A percentile compares a stretch with the other conserved stretches of the same genome.
These are phyloP conservation scores for Pteropus alecto DNA, from an alignment of 2,113 vertebrate genomes.

Conservation along the genomic window DNA sequence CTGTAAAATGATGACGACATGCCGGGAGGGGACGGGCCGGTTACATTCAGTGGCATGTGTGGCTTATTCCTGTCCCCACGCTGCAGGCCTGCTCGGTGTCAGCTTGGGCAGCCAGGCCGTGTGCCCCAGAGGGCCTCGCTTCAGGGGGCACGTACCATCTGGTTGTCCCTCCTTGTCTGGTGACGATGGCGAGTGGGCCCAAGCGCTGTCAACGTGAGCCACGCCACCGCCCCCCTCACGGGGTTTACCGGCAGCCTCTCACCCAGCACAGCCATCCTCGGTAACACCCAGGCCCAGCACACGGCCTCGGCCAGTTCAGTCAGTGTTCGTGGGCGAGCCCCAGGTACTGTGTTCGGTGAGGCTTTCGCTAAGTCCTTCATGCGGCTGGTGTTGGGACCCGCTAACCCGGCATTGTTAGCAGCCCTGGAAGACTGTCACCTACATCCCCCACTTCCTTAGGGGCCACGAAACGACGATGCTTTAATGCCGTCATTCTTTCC, in stretches of 20 bases:
- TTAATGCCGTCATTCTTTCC: background rate
- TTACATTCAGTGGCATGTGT: background rate
- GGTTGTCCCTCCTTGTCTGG: background rate
- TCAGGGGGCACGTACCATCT: background rate
- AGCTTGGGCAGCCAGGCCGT: background rate
- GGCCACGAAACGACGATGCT: background rate
- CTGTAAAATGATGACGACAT: background rate
- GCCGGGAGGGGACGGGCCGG: background rate
- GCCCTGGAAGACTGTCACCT: background rate
- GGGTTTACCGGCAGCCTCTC: background rate
- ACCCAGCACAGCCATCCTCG: too few relatives aligned
- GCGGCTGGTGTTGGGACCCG: background rate
- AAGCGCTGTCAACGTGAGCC: background rate
- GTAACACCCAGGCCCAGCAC: background rate
- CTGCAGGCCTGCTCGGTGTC: background rate
- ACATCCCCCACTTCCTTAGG: background rate
- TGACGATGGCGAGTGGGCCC: background rate
- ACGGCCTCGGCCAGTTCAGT: background rate
- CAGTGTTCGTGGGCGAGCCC: background rate
- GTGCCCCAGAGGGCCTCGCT: background rate
- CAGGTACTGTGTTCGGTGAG: background rate
- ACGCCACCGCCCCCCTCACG: background rate
- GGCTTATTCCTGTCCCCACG: background rate
- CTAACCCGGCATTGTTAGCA: background rate
- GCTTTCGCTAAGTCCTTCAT: background rate